Base-by-base conservation (phyloP, 2,797 vertebrate genomes). In the Fratercula arctica region DNA sequence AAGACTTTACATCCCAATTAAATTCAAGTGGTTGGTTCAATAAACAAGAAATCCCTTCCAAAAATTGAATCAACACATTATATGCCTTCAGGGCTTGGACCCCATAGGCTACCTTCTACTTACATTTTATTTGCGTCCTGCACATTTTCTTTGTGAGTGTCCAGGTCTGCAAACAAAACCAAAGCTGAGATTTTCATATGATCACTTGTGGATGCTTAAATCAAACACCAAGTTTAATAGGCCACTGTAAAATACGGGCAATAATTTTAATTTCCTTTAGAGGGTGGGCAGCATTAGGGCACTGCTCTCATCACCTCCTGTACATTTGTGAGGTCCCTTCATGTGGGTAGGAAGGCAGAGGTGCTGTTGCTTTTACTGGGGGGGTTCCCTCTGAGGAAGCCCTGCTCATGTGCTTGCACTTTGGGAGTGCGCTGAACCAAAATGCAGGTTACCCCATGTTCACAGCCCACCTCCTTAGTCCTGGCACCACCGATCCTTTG, bases 31-130 rank as follows among this genome's bases (percentile, higher is more conserved):
- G 76, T 67, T 92, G 50, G 51, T 89, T 92, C 82, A 90, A 92
- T 87, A 95, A 89, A 89, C 74, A 89, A 95, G 70, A 94, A 96
- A 93, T 77, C 45, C 33, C 13, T 92, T 94, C 80, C 67, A 94
- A 89, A 97, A 92, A 57, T 11, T 19, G 37, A 90, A 90, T 57
- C 56, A 80, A 92, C 0, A 2, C 2, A 2, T 82, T 90, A 87
- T n/a, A 57, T 28, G 24, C 41, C 91, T 92, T 89, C 84, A 72
- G 80, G 50, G 64, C 64, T 85, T 64, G 37, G 78, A 93, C 48
- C 7, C 37, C 43, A 68, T 87, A 92, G 63, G 56, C 70, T 83
- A 79, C 86, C 78, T 79, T 92, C 88, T 87, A n/a, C 41, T 94
- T 60, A 59, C 68, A 16, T 83, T 93, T 93, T 89, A 90, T 83